phyloP scores from a whole-genome alignment of 2,113 vertebrate genomes.

The Pedionomus torquatus region DNA sequence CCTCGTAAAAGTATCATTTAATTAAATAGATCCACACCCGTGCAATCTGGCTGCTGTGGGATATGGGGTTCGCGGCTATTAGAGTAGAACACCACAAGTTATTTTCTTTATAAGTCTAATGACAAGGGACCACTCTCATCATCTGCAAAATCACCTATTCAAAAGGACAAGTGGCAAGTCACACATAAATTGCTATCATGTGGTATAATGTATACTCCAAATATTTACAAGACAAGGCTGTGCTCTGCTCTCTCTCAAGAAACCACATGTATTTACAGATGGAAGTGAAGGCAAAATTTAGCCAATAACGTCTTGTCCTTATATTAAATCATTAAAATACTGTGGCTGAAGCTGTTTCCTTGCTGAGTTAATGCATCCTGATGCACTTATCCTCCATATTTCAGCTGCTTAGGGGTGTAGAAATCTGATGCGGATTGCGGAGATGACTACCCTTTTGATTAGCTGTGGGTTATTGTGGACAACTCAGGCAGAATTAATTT shows the following conservation, averaged over 20 bases:
- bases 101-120: neutral
- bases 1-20: neutral
- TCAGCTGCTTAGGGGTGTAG: neutral
- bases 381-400: neutral
- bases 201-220: neutral
- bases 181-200: neutral
- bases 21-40: neutral
- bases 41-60: neutral
- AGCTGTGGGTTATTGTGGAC: neutral
- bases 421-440: neutral
- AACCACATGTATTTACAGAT: conserved; percentile 23
- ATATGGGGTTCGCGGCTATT: neutral
- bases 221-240: conserved; percentile 22
- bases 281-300: neutral
- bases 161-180: neutral
- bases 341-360: conserved; percentile 16
- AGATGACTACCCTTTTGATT: neutral
- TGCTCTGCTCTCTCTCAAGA: neutral
- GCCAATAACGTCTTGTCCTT: neutral
- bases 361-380: neutral
- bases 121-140: neutral
- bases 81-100: neutral
- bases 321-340: neutral
- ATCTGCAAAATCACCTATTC: neutral
- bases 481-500: neutral